A percentile compares a stretch with the other conserved stretches of the same genome.
These are phyloP conservation scores for Brachymystax lenok DNA, from an alignment of 2,797 vertebrate species.

Conservation along the genomic window DNA sequence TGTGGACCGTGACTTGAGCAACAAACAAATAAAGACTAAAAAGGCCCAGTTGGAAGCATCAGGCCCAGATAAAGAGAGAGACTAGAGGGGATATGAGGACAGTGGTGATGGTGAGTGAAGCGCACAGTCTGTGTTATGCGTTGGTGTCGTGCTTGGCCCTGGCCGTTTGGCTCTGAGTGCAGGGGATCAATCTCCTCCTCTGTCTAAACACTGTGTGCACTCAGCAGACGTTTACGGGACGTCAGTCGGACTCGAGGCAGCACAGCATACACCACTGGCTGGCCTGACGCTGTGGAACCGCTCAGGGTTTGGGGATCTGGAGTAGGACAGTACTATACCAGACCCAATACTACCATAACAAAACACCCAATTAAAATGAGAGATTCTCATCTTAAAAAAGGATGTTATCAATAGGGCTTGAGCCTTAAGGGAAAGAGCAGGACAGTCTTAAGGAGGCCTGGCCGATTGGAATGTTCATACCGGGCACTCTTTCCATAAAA, in stretches of 20 bases:
- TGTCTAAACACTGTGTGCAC: conserved; percentile 67
- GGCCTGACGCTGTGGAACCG: neutral
- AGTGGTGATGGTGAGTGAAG: neutral
- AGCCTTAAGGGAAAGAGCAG: conserved; percentile 7
- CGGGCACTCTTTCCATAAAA: neutral
- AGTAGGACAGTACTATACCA: neutral
- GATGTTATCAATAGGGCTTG: conserved; percentile 4
- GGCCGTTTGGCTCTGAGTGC: conserved; percentile 36
- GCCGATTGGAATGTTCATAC: neutral
- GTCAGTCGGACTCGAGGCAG: neutral
- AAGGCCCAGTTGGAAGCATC: conserved; percentile 42
- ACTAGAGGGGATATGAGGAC: neutral
- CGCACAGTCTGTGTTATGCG: neutral
- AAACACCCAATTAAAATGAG: neutral
- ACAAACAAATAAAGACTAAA: conserved; percentile 36
- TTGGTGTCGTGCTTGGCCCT: conserved; percentile 49
- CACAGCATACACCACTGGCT: neutral
- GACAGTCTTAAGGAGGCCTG: neutral
- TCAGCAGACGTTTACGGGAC: conserved; percentile 22
- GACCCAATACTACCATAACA: neutral
- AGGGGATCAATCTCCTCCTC: conserved; percentile 62
- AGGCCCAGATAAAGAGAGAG: conserved; percentile 38
- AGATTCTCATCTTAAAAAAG: conserved; percentile 6
- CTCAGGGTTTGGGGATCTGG: conserved; percentile 2
- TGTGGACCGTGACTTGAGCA: neutral